Conservation (phyloP, 2,113 vertebrate species). For the Ovis aries region ARS-UI_Ramb_v3.0 NC_056068.1:40978001-40978500, state of each 20-base stretch:
- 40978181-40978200: not conserved
- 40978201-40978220: not conserved
- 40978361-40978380: not conserved
- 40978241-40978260: not conserved
- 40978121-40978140: not conserved
- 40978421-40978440: not conserved
- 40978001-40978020: fast-evolving
- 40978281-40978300: not conserved
- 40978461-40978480: not conserved
- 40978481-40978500: not conserved
- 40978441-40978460: not conserved
- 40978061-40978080: not conserved
- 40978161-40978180: not conserved
- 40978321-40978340: not conserved
- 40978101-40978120: not conserved
- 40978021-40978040: not conserved
- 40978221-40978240: not conserved
- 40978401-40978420: not conserved
- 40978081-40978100: not conserved
- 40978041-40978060: not conserved
- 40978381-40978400: not conserved
- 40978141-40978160: not conserved
- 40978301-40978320: not conserved
- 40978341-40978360: not conserved
- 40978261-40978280: not conserved